Base-by-base conservation (phyloP, 1,140 invertebrate genomes). In the Rhyacophila brunnea region DNA sequence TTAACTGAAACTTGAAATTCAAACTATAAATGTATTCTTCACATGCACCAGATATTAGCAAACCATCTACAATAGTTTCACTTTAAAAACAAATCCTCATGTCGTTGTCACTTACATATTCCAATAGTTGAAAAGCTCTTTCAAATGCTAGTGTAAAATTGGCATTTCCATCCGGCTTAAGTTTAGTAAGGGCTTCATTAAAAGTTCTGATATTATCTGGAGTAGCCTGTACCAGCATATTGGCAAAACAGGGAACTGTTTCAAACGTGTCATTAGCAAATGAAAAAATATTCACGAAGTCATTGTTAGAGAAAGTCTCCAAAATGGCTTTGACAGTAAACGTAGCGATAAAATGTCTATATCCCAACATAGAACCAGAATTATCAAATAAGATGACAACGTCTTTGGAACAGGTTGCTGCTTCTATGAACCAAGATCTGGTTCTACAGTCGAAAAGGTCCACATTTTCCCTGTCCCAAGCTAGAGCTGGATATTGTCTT, bases 341-440 rank as follows among this genome's bases (percentile, higher is more conserved):
- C 57, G 80, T 75, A 5, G 83, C 84, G 20, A 87, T 81, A 65
- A 85, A 84, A 68, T 83, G 79, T 23, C 82, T 80, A 68, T 84
- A 85, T 1, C 97, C 97, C 15, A 88, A 90, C 98, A 99, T 99
- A 10, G 96, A 98, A n/a, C 97, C 98, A 54, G 93, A 93, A 35
- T 85, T 87, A 71, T 99, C 98, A 36, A 99, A 81, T 17, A 99
- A 77, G 58, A 99, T 96, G 15, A 99, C 85, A 61, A 99, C 87
- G 71, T 99, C 96, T 76, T 99, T 99, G 7, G 95, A 95, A 65
- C 94, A 96, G 0, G 95, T 96, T 0, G 96, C 93, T 1, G 96
- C 96, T 76, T 97, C 91, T 59, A 99, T 96, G 72, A 96, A 99
- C 93, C 94, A 96, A 17, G 89, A 90, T 43, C 90, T 80, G 13